These are phyloP conservation scores for Chrysopa pallens DNA, from an alignment of 1,140 invertebrate species.

Conservation along the genomic window DNA sequence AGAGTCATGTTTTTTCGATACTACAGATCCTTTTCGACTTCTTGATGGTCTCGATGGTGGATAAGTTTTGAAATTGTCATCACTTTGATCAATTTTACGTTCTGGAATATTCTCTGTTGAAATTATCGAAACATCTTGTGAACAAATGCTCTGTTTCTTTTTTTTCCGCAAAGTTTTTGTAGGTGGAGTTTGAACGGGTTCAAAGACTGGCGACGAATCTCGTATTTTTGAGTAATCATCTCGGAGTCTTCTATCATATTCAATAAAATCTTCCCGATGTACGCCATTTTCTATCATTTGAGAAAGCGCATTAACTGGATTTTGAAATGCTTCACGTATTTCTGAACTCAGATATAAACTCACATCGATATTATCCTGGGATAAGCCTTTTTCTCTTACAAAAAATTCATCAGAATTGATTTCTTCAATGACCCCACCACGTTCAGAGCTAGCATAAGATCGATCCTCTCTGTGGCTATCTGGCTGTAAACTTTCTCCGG, in stretches of 20 bases:
- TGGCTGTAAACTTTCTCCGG: neutral
- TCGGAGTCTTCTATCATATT: no score
- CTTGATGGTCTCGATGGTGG: slow-evolving; percentile 26
- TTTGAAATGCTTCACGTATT: slow-evolving; percentile 57
- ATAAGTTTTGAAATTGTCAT: slow-evolving; percentile 30
- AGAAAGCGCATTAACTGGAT: slow-evolving; percentile 39
- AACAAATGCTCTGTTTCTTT: no score
- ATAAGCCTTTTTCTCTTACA: slow-evolving; percentile 56
- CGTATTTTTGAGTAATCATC: no score
- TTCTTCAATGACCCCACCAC: slow-evolving; percentile 54
- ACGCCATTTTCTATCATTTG: slow-evolving; percentile 19
- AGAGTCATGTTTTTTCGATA: no score
- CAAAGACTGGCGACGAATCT: no score
- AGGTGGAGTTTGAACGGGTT: no score
- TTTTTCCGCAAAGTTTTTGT: no score
- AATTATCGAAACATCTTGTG: no score
- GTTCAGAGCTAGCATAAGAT: slow-evolving; percentile 2
- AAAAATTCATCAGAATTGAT: slow-evolving; percentile 77
- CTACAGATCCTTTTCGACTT: slow-evolving; percentile 12
- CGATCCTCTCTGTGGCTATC: slow-evolving; percentile 5
- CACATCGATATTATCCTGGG: slow-evolving; percentile 61
- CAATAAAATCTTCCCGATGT: no score
- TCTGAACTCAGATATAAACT: slow-evolving; percentile 55
- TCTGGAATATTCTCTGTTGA: slow-evolving; percentile 16
- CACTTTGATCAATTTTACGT: slow-evolving; percentile 24